These are phyloP conservation scores for Dione vanillae DNA, from an alignment of 2,888 invertebrate species.

Conservation along the genomic window DNA sequence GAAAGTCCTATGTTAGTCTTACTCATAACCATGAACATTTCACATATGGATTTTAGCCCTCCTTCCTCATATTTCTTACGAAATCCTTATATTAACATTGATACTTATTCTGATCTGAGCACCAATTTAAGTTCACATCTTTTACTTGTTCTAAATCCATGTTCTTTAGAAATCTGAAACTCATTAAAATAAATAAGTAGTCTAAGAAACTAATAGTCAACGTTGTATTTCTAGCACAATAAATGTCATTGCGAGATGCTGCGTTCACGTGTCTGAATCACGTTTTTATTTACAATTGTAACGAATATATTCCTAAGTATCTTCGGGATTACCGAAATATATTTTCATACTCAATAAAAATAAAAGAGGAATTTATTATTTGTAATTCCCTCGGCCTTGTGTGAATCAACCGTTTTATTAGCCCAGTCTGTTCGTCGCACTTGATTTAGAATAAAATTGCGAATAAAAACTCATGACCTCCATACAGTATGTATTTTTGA, in stretches of 20 bases:
- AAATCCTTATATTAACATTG: no score
- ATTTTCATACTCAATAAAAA: slow-evolving; percentile 32
- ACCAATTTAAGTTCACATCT: no score
- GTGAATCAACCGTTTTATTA: slow-evolving; percentile 44
- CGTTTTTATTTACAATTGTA: slow-evolving; percentile 24
- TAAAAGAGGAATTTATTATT: slow-evolving; percentile 29
- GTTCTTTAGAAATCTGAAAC: background rate
- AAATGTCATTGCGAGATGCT: slow-evolving; percentile 17
- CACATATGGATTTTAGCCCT: no score
- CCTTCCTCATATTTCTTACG: no score
- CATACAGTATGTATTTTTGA: slow-evolving; percentile 38
- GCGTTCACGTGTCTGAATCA: slow-evolving; percentile 9
- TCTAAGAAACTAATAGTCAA: slow-evolving; percentile 11
- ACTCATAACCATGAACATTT: no score
- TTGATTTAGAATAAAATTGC: slow-evolving; percentile 44
- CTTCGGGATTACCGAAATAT: slow-evolving; percentile 18
- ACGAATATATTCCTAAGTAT: slow-evolving; percentile 17
- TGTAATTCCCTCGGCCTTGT: slow-evolving; percentile 39
- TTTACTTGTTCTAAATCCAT: no score
- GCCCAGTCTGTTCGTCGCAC: slow-evolving; percentile 37
- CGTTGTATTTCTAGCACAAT: slow-evolving; percentile 14
- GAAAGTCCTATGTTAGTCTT: no score
- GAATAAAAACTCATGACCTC: slow-evolving; percentile 47
- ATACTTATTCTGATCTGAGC: no score
- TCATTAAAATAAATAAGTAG: slow-evolving; percentile 5